Conservation (phyloP, 2,113 vertebrate genomes). For the Vicugna pacos region DNA sequence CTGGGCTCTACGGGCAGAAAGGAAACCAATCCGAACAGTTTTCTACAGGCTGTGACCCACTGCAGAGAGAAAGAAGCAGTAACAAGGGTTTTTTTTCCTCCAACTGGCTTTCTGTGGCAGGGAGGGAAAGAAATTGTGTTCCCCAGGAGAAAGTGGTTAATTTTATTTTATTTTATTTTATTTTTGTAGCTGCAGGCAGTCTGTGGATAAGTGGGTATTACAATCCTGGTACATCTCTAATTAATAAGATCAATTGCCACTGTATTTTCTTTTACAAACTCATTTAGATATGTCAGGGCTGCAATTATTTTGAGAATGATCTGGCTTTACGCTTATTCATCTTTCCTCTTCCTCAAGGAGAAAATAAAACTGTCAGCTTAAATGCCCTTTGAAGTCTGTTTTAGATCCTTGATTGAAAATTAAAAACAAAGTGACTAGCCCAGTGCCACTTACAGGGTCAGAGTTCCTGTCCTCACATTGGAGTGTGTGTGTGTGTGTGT, state of each 20-base stretch:
- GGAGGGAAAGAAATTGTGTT: conserved; percentile 66
- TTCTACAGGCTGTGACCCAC: neutral
- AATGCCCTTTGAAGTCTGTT: conserved; percentile 88
- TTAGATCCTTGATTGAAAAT: conserved; percentile 87
- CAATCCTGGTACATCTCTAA: conserved; percentile 85
- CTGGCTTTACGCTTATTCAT: conserved; percentile 87
- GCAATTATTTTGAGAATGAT: conserved; percentile 90
- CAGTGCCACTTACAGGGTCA: conserved; percentile 70
- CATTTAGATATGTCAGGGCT: conserved; percentile 89
- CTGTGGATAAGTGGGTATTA: conserved; percentile 84
- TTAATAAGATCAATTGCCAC: conserved; percentile 89
- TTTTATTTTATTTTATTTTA: conserved; percentile 86
- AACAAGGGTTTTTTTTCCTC: neutral
- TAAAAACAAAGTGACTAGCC: conserved; percentile 81
- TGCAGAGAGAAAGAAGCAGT: neutral
- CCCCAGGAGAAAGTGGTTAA: conserved; percentile 77
- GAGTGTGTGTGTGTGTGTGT: too few relatives aligned
- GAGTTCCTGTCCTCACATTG: conserved; percentile 16
- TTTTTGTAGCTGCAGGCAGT: conserved; percentile 84
- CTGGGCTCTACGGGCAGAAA: conserved; percentile 61
- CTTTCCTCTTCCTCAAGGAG: conserved; percentile 86
- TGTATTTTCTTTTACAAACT: conserved; percentile 89
- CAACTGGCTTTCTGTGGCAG: conserved; percentile 58
- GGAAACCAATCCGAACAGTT: neutral
- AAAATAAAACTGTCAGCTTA: conserved; percentile 88